These are phyloP conservation scores for Semnornis frantzii DNA, from an alignment of 2,113 vertebrate species.

Conservation along the genomic window DNA sequence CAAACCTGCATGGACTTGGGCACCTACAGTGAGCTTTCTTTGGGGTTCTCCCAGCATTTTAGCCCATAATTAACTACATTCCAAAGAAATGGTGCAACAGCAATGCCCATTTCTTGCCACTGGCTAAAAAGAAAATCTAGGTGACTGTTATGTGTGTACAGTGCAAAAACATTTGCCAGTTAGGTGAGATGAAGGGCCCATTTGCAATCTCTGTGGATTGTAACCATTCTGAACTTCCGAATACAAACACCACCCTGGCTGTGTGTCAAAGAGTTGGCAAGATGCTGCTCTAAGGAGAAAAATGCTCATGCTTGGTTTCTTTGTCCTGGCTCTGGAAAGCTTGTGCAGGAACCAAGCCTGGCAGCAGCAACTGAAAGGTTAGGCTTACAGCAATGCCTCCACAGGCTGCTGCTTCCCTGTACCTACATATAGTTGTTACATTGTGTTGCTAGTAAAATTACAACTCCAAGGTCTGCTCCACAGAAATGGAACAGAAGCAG, in stretches of 20 bases:
- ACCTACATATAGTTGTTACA: neutral
- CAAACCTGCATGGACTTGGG: neutral
- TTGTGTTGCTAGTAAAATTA: neutral
- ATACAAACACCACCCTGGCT: neutral
- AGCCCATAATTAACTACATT: neutral
- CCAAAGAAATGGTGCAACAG: neutral
- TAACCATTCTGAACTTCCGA: neutral
- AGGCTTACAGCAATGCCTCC: neutral
- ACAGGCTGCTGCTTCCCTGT: neutral
- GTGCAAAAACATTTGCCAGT: neutral
- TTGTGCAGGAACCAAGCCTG: neutral
- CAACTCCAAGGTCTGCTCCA: neutral
- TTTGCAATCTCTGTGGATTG: neutral
- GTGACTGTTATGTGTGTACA: neutral
- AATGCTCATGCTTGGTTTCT: conserved; percentile 7
- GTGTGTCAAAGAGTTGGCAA: neutral
- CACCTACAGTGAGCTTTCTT: neutral
- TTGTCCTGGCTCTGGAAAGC: neutral
- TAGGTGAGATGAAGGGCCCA: neutral
- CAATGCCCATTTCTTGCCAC: neutral
- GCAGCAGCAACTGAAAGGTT: neutral
- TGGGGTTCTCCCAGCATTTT: neutral
- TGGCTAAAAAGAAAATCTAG: neutral
- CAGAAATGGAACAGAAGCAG: neutral
- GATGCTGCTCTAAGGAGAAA: neutral